These are phyloP conservation scores for Protobothrops mucrosquamatus DNA, from an alignment of 2,113 vertebrate genomes.

Conservation along the genomic window DNA sequence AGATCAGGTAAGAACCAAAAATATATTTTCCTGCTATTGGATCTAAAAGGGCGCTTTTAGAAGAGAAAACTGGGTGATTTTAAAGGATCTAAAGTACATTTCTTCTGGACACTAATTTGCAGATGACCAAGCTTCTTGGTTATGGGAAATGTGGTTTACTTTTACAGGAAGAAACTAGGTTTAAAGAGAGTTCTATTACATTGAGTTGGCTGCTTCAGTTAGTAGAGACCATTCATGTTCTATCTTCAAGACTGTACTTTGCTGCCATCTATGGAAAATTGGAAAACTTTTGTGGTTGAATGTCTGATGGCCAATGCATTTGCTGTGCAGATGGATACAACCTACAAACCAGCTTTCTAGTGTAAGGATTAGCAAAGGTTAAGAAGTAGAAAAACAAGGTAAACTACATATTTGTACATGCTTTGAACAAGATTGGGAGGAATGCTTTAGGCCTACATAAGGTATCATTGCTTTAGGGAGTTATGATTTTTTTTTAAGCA, in stretches of 20 bases:
- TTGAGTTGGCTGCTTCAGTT: not conserved
- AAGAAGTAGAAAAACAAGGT: not conserved
- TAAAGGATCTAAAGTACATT: not conserved
- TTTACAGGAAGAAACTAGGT: constrained; percentile 3
- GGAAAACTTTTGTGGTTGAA: not conserved
- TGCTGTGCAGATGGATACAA: not conserved
- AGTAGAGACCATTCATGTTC: fast-evolving
- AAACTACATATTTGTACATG: not conserved
- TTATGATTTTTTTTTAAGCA: not conserved
- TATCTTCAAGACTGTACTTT: constrained; percentile 42
- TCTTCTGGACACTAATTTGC: not conserved
- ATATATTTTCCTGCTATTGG: not conserved
- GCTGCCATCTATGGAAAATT: constrained; percentile 54
- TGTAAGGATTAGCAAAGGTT: not conserved
- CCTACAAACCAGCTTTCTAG: not conserved
- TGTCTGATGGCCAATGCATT: not conserved
- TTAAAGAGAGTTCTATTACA: not conserved
- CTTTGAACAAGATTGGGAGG: not conserved
- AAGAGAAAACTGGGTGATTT: not conserved
- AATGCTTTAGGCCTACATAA: not conserved
- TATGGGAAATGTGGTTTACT: constrained; percentile 10
- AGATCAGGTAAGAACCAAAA: not conserved
- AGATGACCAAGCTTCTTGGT: not conserved
- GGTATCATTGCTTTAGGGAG: not conserved
- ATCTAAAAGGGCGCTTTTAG: not conserved